phyloP scores from a whole-genome alignment of 53 echinoderm and acorn worm species.

The Echinometra lucunter region DNA sequence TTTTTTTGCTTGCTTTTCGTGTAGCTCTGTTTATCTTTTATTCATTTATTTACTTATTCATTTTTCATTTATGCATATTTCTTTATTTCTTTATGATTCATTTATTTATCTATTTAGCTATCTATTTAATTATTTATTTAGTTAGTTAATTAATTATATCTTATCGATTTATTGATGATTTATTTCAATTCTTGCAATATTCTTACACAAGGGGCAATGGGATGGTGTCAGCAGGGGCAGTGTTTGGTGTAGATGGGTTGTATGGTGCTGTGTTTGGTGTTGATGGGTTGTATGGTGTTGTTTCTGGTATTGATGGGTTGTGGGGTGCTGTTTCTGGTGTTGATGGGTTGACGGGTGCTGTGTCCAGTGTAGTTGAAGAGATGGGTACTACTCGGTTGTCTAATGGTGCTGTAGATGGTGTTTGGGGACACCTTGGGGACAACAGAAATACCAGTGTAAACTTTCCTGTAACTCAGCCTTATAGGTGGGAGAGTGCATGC shows the following conservation, averaged over 20 bases:
- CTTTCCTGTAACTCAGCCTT: background rate
- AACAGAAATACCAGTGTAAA: background rate
- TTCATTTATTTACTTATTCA: too few species aligned
- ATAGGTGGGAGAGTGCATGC: too few species aligned
- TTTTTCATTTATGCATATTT: too few species aligned
- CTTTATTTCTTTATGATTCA: too few species aligned
- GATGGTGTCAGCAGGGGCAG: conserved; percentile 5
- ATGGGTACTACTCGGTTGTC: background rate
- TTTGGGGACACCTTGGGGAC: background rate
- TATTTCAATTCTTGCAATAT: too few species aligned
- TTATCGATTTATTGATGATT: too few species aligned
- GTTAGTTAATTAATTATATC: too few species aligned
- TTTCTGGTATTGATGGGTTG: background rate
- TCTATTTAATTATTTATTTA: too few species aligned
- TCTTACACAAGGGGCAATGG: background rate
- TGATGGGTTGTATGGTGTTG: background rate
- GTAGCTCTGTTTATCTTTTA: background rate
- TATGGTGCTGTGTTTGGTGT: too few species aligned
- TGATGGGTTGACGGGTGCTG: background rate
- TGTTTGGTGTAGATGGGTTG: too few species aligned
- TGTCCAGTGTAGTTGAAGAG: background rate
- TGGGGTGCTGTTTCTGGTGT: conserved; percentile 16
- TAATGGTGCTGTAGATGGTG: background rate
- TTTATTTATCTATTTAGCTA: too few species aligned
- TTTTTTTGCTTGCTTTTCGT: background rate